Base-by-base conservation (phyloP, 2,113 vertebrate genomes). In the Paratilapia polleni region DNA sequence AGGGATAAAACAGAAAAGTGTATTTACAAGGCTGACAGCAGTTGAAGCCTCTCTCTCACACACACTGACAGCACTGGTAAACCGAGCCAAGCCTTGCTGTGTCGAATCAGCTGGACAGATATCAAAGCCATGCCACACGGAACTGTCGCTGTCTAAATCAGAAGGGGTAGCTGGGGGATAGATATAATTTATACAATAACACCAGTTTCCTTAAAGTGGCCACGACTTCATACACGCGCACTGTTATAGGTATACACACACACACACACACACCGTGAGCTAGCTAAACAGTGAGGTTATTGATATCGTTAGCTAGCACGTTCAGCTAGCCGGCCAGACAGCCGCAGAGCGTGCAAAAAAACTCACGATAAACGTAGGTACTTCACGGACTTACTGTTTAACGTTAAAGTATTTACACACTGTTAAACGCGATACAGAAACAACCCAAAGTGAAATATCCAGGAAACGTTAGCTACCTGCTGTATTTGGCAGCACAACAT, bases 261-360 rank as follows among this genome's bases (percentile, higher is more conserved):
- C 24, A 49, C 31, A 19, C 70, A 38, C 57, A 24, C 24, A 43
- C 6, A 34, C 43, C 47, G 22, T 13, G 10, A 52, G 82, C 77
- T 81, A 60, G 58, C 22, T 49, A 24, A 5, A 86, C 64, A 78
- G 52, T 57, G 49, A 31, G 8, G 47, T 80, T 88, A 83, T 64
- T 86, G 66, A 87, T 85, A 90, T 82, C 38, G 64, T 79, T 83
- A 87, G 83, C 90, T 94, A 94, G 87, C 90, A 76, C 11, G 2
- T 62, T 58, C 20, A 85, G 93, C 89, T 94, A 94, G 85, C 83
- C 87, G 82, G 86, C 86, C 77, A 86, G 34, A 84, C 38, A 88
- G 68, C 61, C 57, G n/a, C 61, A 80, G 47, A 88, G 31, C 22
- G n/a, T 83, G n/a, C 14, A 57, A 13, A 59, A 68, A 85, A 64